Base-by-base conservation (phyloP, 2,113 vertebrate species). In the Marmota flaviventris region DNA sequence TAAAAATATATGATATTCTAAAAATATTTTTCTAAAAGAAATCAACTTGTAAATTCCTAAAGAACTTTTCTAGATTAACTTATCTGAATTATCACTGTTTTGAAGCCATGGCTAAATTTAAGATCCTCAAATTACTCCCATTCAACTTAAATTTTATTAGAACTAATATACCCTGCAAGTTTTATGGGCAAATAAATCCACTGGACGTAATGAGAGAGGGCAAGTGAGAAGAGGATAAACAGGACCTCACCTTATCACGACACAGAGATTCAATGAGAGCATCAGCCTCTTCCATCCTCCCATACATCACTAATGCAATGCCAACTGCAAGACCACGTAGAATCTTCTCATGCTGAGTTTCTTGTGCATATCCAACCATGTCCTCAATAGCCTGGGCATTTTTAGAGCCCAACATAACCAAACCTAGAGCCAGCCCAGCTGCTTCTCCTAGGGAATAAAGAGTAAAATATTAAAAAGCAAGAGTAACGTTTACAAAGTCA, bases 291-390 rank as follows among this genome's bases (percentile, higher is more conserved):
- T 99, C 99, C 99, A 99, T 99, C 48, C 99, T 99, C 56, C 99
- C 99, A 0, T 99, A 99, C 99, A 99, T 99, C 65, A 99, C 99
- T 91, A 99, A 75, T 7, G 99, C 99, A 67, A 99, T 99, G 97
- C 99, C 99, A 56, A 99, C 99, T 0, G 99, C 99, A 42, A 99
- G 99, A 4, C 99, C 99, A 22, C 99, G 99, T 95, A 99, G 98
- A 96, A 99, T 99, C 98, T 99, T 99, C 97, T 99, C 99, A 9
- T 99, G 99, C 72, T 99, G 99, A 0, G 99, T 99, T 98, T 99
- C 99, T 95, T 99, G 99, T 82, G 99, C 99, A 0, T 99, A 99
- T 48, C 99, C 99, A 22, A 99, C 99, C 99, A 99, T 99, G 98
- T 99, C 99, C 97, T 99, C 99, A 45, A 99, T 99, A 42, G 99